These are phyloP conservation scores for Chesias legatella DNA, from an alignment of 2,888 invertebrate species.

Conservation along the genomic window DNA sequence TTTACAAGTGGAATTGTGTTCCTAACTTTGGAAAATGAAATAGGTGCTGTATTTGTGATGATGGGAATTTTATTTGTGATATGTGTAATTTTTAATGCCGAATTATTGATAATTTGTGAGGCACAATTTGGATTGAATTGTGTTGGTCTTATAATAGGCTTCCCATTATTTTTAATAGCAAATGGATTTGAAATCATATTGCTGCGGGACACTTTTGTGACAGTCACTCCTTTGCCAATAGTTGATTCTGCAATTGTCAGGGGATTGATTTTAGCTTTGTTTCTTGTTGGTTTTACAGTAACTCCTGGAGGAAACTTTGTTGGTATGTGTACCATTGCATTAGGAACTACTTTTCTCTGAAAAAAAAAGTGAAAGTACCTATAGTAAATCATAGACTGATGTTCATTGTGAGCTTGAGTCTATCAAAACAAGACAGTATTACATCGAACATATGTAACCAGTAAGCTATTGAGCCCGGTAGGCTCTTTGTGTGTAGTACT, in stretches of 20 bases:
- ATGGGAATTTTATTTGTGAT: conserved; percentile 16
- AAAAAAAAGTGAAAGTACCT: no score
- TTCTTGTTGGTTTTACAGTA: conserved; percentile 48
- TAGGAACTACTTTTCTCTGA: conserved; percentile 54
- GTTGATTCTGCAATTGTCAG: conserved; percentile 27
- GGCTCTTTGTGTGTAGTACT: no score
- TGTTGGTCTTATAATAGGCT: conserved; percentile 19
- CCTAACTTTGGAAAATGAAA: conserved; percentile 5
- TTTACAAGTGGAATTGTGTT: not conserved
- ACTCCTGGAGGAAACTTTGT: conserved; percentile 50
- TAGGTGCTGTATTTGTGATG: not conserved
- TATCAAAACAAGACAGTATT: no score
- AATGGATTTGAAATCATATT: conserved; percentile 33
- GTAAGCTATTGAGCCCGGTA: not conserved
- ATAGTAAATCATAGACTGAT: no score
- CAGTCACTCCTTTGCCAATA: conserved; percentile 34
- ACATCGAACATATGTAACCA: no score
- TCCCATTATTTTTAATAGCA: conserved; percentile 34
- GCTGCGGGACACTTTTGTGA: conserved; percentile 35
- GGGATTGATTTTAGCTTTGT: conserved; percentile 27
- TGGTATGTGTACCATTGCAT: conserved; percentile 72
- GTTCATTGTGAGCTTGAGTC: no score
- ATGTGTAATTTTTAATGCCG: conserved; percentile 4
- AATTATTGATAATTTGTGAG: not conserved
- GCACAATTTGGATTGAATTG: conserved; percentile 2